Conservation (phyloP, 2,113 vertebrate species). For the Candoia aspera region DNA sequence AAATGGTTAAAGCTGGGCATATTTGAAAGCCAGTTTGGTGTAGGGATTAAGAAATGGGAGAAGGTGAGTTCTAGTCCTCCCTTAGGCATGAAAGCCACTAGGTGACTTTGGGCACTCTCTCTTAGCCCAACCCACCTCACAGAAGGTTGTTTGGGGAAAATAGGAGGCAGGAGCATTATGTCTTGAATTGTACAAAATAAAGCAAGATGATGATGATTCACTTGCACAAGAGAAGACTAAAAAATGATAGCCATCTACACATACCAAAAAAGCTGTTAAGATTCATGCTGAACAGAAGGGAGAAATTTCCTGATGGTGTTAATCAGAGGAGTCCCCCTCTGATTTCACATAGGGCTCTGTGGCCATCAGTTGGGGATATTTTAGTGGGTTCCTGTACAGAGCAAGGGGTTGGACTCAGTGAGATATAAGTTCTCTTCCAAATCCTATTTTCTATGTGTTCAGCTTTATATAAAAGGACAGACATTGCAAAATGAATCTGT, state of each 20-base stretch:
- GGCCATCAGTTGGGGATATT: background rate
- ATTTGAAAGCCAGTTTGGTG: background rate
- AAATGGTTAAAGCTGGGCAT: background rate
- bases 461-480: background rate
- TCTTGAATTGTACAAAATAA: too few relatives aligned
- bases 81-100: background rate
- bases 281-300: background rate
- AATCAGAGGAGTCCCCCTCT: background rate
- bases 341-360: background rate
- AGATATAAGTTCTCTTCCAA: background rate
- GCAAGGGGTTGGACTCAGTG: background rate
- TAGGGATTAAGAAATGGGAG: background rate
- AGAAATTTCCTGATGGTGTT: background rate
- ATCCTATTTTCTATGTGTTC: background rate
- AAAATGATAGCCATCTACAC: too few relatives aligned
- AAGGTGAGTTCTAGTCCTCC: background rate
- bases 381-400: background rate
- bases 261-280: background rate
- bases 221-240: too few relatives aligned
- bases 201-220: too few relatives aligned
- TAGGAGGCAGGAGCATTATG: too few relatives aligned
- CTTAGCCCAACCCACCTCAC: background rate
- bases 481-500: background rate
- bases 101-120: background rate
- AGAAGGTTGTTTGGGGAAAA: background rate